Percentiles rank a stretch among this genome's conserved stretches.
phyloP scores from a whole-genome alignment of 1,140 invertebrate genomes.

The Ericerus pela region DNA sequence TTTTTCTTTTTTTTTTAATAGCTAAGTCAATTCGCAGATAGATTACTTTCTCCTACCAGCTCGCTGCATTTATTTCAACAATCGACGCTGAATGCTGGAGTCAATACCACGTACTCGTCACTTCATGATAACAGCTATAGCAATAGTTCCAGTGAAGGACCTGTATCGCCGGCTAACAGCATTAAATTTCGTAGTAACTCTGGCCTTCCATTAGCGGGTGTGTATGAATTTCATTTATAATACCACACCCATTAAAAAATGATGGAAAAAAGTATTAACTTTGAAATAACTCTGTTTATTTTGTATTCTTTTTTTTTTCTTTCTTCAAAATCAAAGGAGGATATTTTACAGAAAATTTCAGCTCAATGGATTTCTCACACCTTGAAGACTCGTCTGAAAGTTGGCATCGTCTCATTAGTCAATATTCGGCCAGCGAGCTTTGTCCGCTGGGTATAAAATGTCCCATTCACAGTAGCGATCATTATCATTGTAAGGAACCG shows the following conservation, averaged over 20 bases:
- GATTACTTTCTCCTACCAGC: conserved; percentile 18
- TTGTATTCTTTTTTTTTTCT: not conserved
- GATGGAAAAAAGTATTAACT: not conserved
- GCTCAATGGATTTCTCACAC: conserved; percentile 1
- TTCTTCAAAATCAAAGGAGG: not conserved
- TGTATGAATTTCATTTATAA: too few species aligned
- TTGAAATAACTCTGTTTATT: not conserved
- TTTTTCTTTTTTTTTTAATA: conserved; percentile 12
- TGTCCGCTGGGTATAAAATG: conserved; percentile 38
- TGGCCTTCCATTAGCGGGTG: too few species aligned
- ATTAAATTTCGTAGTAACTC: conserved; percentile 6
- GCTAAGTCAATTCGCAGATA: conserved; percentile 18
- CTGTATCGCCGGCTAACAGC: not conserved
- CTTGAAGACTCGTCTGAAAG: not conserved
- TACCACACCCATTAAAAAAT: too few species aligned
- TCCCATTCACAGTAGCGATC: conserved; percentile 51
- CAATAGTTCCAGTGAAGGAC: conserved; percentile 36
- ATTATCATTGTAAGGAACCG: conserved; percentile 60
- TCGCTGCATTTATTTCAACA: conserved; percentile 24
- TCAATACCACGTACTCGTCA: not conserved
- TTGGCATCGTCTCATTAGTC: not conserved
- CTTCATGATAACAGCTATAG: conserved; percentile 22
- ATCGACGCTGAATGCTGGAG: not conserved
- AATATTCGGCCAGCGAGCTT: not conserved
- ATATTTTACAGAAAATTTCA: conserved; percentile 6